Conservation (phyloP, 2,888 invertebrate species). For the Nomada lathburiana region DNA sequence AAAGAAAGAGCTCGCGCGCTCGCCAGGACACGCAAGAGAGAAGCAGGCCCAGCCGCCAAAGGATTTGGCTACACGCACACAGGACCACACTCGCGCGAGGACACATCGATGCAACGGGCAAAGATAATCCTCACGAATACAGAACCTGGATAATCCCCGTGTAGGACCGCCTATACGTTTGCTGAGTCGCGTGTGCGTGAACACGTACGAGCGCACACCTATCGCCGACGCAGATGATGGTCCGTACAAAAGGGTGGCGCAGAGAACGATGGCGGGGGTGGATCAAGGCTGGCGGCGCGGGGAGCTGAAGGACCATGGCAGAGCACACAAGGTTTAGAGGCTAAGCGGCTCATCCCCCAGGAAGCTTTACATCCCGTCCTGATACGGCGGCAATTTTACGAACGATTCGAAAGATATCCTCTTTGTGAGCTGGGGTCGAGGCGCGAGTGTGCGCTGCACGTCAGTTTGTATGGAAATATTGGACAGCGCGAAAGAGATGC, state of each 20-base stretch:
- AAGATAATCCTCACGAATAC: slow-evolving; percentile 84
- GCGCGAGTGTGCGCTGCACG: slow-evolving; percentile 35
- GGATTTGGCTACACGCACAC: slow-evolving; percentile 79
- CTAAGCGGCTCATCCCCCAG: slow-evolving; percentile 84
- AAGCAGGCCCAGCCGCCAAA: slow-evolving; percentile 76
- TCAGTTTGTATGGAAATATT: slow-evolving; percentile 64
- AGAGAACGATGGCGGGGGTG: slow-evolving; percentile 57
- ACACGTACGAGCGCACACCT: slow-evolving; percentile 52
- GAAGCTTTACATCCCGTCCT: slow-evolving; percentile 82
- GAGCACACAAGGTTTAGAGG: slow-evolving; percentile 83
- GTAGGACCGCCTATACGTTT: slow-evolving; percentile 75
- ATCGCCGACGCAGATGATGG: slow-evolving; percentile 67
- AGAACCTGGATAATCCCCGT: slow-evolving; percentile 82
- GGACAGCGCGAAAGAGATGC: slow-evolving; percentile 59
- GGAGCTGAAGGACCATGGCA: slow-evolving; percentile 71
- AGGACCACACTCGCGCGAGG: slow-evolving; percentile 45
- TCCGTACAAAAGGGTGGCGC: slow-evolving; percentile 70
- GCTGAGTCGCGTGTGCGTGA: slow-evolving; percentile 46
- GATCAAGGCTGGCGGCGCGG: slow-evolving; percentile 49
- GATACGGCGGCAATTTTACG: slow-evolving; percentile 78
- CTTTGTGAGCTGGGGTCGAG: slow-evolving; percentile 52
- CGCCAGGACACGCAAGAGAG: slow-evolving; percentile 47
- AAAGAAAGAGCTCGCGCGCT: not conserved
- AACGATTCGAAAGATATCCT: slow-evolving; percentile 79
- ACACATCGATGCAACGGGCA: slow-evolving; percentile 67